phyloP scores from a whole-genome alignment of 2,113 vertebrate species.

The Myotis davidii region DNA sequence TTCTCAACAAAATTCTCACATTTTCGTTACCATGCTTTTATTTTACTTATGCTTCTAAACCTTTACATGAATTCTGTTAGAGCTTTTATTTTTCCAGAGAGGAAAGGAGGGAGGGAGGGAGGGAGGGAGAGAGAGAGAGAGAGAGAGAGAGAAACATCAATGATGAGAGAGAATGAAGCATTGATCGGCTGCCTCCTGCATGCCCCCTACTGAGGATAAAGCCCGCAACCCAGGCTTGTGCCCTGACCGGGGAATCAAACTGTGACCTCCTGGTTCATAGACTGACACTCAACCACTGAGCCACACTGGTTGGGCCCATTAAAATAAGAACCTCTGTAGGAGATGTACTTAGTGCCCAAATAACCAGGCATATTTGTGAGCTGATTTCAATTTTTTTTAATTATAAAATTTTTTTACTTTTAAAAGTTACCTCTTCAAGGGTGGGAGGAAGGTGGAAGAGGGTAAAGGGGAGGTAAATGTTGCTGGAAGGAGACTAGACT shows the following conservation, averaged over 20 bases:
- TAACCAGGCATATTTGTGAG: not conserved
- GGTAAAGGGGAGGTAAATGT: not conserved
- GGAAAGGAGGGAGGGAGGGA: no score
- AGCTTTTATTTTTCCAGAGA: not conserved
- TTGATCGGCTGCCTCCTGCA: no score
- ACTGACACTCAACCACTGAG: no score
- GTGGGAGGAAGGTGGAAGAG: not conserved
- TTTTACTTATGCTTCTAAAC: not conserved
- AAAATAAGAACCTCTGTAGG: not conserved
- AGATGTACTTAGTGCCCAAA: not conserved
- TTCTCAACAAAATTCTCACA: not conserved
- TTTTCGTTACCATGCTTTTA: not conserved
- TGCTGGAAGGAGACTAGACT: not conserved
- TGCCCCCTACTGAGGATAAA: no score
- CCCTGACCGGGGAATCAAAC: no score
- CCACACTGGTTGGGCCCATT: no score
- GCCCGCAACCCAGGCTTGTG: no score
- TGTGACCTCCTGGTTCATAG: no score
- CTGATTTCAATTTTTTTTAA: constrained; percentile 20
- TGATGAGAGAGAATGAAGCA: no score
- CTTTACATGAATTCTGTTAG: not conserved
- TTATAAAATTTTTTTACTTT: not conserved
- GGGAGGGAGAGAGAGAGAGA: no score
- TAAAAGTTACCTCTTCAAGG: not conserved
- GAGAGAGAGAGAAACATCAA: no score